Conservation (phyloP, 2,888 invertebrate genomes). For the Amphiduros pacificus region DNA sequence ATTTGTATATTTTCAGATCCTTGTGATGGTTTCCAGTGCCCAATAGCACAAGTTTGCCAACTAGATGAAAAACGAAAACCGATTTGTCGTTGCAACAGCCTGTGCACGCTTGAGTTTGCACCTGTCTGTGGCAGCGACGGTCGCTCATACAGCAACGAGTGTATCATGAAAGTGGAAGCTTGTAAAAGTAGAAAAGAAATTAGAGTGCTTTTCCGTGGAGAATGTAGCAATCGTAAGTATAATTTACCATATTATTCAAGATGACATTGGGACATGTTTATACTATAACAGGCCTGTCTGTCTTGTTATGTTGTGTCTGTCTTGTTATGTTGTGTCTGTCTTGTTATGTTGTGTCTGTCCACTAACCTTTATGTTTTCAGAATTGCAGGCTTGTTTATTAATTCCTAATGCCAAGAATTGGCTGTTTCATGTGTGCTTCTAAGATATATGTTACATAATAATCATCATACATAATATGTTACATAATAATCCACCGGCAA, state of each 20-base stretch:
- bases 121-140: conserved; percentile 89
- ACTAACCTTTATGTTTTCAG: too few relatives aligned
- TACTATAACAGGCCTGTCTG: too few relatives aligned
- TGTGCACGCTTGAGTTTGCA: conserved; percentile 63
- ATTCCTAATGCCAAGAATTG: too few relatives aligned
- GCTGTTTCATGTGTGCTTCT: too few relatives aligned
- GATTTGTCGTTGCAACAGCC: conserved; percentile 77
- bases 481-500: too few relatives aligned
- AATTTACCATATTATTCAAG: background rate
- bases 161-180: conserved; percentile 88
- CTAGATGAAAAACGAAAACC: conserved; percentile 78
- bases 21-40: conserved; percentile 77
- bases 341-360: too few relatives aligned
- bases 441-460: too few relatives aligned
- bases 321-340: too few relatives aligned
- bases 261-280: too few relatives aligned
- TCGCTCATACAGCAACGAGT: conserved; percentile 90
- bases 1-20: conserved; percentile 70
- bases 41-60: conserved; percentile 80
- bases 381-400: too few relatives aligned
- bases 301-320: too few relatives aligned
- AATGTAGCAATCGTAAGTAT: conserved; percentile 72
- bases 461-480: too few relatives aligned
- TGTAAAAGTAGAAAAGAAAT: conserved; percentile 72
- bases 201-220: conserved; percentile 78